phyloP scores from a whole-genome alignment of 2,113 vertebrate genomes.

The Nibea albiflora region DNA sequence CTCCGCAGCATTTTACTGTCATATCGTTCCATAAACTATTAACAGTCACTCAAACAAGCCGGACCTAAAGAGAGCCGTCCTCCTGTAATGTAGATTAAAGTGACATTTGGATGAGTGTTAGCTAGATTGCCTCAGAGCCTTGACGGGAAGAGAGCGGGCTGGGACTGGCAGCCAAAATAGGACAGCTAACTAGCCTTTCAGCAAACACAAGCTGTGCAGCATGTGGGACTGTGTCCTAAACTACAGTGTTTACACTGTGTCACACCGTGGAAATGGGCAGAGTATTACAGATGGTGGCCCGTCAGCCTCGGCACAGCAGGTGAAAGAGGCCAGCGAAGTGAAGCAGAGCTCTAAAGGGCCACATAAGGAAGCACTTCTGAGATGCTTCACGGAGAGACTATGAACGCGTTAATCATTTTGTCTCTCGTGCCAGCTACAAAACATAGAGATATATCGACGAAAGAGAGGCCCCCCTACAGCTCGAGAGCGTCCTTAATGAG shows the following conservation, averaged over 20 bases:
- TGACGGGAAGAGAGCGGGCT: slow-evolving; percentile 43
- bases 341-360: slow-evolving; percentile 47
- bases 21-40: slow-evolving; percentile 42
- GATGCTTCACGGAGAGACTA: slow-evolving; percentile 50
- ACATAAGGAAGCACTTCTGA: slow-evolving; percentile 42
- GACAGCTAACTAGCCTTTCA: slow-evolving; percentile 55
- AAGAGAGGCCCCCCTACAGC: neutral
- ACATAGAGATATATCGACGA: slow-evolving; percentile 37
- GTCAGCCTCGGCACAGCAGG: slow-evolving; percentile 56
- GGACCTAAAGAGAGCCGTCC: slow-evolving; percentile 35
- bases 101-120: slow-evolving; percentile 65
- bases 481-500: slow-evolving; percentile 19
- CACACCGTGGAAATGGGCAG: slow-evolving; percentile 38
- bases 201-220: slow-evolving; percentile 78
- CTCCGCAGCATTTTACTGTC: slow-evolving; percentile 42
- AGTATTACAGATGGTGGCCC: slow-evolving; percentile 65
- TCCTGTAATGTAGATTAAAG: slow-evolving; percentile 66
- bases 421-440: slow-evolving; percentile 25
- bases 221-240: slow-evolving; percentile 60
- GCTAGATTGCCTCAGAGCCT: slow-evolving; percentile 37
- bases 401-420: slow-evolving; percentile 62
- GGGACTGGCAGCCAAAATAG: slow-evolving; percentile 57
- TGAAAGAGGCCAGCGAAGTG: slow-evolving; percentile 46
- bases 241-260: slow-evolving; percentile 64
- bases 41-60: slow-evolving; percentile 43